Base-by-base conservation (phyloP, 1,140 invertebrate species). In the Zaprionus camerounensis region DNA sequence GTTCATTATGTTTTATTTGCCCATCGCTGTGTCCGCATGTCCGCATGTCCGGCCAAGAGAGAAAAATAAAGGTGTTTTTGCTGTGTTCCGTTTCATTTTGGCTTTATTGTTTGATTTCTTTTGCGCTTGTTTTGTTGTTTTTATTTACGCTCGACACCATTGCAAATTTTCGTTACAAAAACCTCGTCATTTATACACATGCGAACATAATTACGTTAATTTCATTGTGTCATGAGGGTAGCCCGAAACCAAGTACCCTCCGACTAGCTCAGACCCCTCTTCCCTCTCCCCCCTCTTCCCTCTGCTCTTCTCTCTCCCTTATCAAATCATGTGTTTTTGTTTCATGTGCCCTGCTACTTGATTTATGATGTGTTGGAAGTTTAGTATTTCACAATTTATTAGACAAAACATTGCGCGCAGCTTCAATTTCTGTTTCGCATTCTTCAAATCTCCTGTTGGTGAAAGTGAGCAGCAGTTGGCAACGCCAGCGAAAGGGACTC, bases 161-260 rank as follows among this genome's bases (percentile, higher is more conserved):
- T 88, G 84, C 84, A 61, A 88, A 88, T 88, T 79, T 80, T 77
- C 20, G 70, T 61, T 74, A 78, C 78, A 77, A 80, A 80, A 80
- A 68, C 68, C 71, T 71, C 64, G 76, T 81, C 76, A 78, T 75
- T 79, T 81, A 82, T 82, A 74, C 71, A 88, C 76, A 88, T 88
- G 84, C 85, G 84, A 88, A 88, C 84, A 88, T 88, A 88, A 88
- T 88, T 88, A 88, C 84, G 85, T 88, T 87, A 88, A 88, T 88
- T 88, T 88, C 84, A 71, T 76, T 79, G 79, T 86, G 69, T 74
- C 65, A 86, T 83, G 80, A 86, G 80, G 83, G 82, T 86, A 86
- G 80, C 36, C 61, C 66, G 44, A 36, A 31, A 31, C n/a, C 20
- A 51, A 51, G 46, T 51, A 51, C 46, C 46, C 26, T 12, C 41